A percentile compares a stretch with the other conserved stretches of the same genome.
Evolutionary conservation across 2,888 invertebrate genomes (phyloP).

Genomic region (Phasia obesa): DNA sequence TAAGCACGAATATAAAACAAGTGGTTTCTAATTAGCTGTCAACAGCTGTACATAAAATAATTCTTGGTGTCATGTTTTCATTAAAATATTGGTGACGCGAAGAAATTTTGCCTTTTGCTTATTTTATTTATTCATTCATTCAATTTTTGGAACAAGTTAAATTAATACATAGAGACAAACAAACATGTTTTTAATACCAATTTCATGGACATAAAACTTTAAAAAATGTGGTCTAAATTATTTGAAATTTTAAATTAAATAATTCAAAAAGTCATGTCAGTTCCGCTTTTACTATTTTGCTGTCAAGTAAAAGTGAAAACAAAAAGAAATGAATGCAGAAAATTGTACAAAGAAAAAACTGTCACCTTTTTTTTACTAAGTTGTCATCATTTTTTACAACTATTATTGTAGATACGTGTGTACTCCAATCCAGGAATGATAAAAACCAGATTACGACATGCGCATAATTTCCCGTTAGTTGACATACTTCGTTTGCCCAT

Average conservation of each 20-base stretch:
- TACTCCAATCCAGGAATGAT: no score
- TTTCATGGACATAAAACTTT: conserved; percentile 42
- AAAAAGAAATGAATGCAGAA: no score
- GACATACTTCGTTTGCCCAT: no score
- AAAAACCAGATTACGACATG: no score
- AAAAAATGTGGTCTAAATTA: not conserved
- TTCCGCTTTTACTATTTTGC: conserved; percentile 10
- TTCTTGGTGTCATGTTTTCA: conserved; percentile 60
- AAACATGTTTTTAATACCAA: conserved; percentile 40
- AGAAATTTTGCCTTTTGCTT: not conserved
- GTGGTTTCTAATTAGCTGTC: no score
- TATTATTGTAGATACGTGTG: no score
- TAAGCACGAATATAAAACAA: no score
- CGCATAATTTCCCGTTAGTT: no score
- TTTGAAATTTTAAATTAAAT: not conserved
- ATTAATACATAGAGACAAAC: conserved; percentile 3
- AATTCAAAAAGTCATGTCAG: conserved; percentile 2
- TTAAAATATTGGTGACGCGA: conserved; percentile 42
- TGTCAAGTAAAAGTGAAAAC: no score
- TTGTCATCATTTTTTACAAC: no score
- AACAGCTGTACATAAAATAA: conserved; percentile 7
- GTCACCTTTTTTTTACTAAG: no score
- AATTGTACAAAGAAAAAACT: no score
- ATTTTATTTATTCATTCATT: conserved; percentile 9
- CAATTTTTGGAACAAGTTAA: not conserved